Evolutionary conservation across 1,140 invertebrate genomes (phyloP), one percentile per base, ranked within the genome.

Genomic region (Pogonus chalceus): DNA sequence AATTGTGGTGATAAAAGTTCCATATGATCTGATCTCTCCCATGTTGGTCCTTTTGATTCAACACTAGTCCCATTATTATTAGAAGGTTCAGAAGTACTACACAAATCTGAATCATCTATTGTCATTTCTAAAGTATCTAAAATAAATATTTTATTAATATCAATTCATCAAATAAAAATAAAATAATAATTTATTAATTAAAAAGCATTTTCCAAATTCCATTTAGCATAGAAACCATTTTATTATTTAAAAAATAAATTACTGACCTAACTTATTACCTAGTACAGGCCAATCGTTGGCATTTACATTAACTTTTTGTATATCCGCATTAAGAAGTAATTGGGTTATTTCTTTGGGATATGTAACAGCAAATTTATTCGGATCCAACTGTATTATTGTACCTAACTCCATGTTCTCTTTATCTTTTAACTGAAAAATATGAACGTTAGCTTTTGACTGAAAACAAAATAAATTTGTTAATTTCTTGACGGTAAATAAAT

Each of bases 1-100:
- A 43, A 3, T 43, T 43, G 37, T 51, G 84, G 81, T 37, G 78
- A 76, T 39, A 92, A 72, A 39, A 89, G 73, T 68, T 85, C 83
- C 60, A 43, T 43, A 18, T 9, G 9, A 4, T 43, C 37, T 12
- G 37, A 43, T 4, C 37, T 7, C 3, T 16, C 37, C 37, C 37
- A 43, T 9, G 9, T 43, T 3, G 37, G 9, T 43, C 9, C 18
- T 43, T 43, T 43, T 3, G 37, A 4, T 10, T 3, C 18, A 16
- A 7, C 18, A 4, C 7, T 12, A 18, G 7, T 9, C 3, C 9
- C 37, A 18, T 43, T 43, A 18, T 43, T 43, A 16, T 43, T 43
- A 3, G 37, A 43, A 12, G 37, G 9, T 4, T 43, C 37, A 4
- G 37, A 9, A 3, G 9, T 43, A 18, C 9, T 43, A 18, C 37